phyloP scores from a whole-genome alignment of 1,140 invertebrate species.

The Lasaia peninsularis region DNA sequence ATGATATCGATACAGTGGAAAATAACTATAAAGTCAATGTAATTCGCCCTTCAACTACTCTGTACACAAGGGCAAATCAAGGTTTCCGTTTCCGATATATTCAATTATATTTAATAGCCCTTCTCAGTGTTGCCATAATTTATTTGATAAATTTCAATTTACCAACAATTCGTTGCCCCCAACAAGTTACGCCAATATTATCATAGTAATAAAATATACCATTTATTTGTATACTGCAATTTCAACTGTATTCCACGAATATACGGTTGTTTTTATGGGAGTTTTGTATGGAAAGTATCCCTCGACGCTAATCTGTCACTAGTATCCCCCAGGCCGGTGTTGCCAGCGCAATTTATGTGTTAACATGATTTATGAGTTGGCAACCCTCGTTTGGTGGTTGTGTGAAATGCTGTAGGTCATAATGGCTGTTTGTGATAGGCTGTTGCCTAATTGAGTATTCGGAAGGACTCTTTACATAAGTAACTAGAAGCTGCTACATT shows the following conservation, averaged over 20 bases:
- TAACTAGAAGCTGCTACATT: neutral
- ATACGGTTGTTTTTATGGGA: constrained; percentile 24
- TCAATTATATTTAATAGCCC: constrained; percentile 31
- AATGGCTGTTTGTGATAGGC: constrained; percentile 3
- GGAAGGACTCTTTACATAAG: neutral
- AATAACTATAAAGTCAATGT: neutral
- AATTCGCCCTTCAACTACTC: neutral
- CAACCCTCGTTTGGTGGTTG: constrained; percentile 42
- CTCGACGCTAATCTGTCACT: constrained; percentile 53
- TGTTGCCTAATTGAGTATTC: constrained; percentile 1
- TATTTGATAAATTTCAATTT: constrained; percentile 75
- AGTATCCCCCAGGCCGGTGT: constrained; percentile 53
- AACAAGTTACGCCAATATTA: constrained; percentile 45
- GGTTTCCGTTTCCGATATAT: neutral
- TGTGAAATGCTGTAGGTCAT: constrained; percentile 22
- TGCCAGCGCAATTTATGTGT: constrained; percentile 67
- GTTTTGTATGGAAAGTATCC: constrained; percentile 20
- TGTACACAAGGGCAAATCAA: neutral
- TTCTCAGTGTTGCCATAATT: constrained; percentile 46
- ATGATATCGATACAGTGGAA: neutral
- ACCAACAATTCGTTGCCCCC: constrained; percentile 57
- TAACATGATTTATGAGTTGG: constrained; percentile 69
- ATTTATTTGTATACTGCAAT: constrained; percentile 26
- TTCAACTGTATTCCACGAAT: constrained; percentile 17
- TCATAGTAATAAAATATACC: constrained; percentile 58